Evolutionary conservation across 2,797 vertebrate genomes (phyloP).

Genomic region (Podargus strigoides): DNA sequence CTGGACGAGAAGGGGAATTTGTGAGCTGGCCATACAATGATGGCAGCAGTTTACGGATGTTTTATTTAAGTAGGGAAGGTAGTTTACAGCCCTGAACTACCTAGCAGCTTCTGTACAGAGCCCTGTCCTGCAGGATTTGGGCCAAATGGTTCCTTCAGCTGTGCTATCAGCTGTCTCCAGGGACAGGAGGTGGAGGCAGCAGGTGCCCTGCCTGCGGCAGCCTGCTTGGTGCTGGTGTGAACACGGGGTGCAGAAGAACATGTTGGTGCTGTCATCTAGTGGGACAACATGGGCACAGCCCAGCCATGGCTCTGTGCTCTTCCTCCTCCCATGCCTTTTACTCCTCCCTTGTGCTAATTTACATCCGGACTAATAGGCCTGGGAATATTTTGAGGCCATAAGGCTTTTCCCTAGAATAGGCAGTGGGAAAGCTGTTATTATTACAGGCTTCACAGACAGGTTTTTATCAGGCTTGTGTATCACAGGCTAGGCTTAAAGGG

Average conservation of each 20-base stretch:
- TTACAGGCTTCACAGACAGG: not conserved
- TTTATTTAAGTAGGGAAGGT: not conserved
- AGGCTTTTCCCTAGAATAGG: not conserved
- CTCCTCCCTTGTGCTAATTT: not conserved
- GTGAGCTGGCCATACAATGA: not conserved
- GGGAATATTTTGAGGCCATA: not conserved
- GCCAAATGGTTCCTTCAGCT: not conserved
- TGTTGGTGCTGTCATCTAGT: slow-evolving; percentile 54
- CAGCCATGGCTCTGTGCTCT: not conserved
- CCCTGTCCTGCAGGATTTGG: not conserved
- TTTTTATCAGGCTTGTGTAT: not conserved
- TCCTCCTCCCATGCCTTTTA: not conserved
- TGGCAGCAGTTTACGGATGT: not conserved
- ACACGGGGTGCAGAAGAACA: accelerated
- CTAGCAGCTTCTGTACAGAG: not conserved
- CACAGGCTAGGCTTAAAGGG: not conserved
- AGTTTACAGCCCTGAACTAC: not conserved
- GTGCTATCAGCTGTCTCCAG: accelerated
- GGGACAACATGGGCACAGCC: not conserved
- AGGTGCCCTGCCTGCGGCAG: not conserved
- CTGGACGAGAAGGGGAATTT: not conserved
- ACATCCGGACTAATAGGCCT: not conserved
- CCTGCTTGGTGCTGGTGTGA: not conserved
- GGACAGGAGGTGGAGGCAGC: not conserved
- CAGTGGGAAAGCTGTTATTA: not conserved